Base-by-base conservation (phyloP, 2,888 invertebrate genomes). In the Rotaria sp. region DNA sequence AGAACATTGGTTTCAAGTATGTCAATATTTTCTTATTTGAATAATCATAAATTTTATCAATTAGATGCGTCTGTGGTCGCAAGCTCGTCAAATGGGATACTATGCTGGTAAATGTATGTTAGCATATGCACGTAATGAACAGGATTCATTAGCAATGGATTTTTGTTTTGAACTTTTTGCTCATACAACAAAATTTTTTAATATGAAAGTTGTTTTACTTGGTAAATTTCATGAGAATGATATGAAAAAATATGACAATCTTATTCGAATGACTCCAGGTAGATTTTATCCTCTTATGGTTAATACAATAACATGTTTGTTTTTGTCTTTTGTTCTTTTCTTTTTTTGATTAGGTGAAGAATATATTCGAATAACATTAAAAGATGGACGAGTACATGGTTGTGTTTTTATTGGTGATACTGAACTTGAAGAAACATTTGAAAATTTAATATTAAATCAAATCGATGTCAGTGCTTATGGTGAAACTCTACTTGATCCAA, bases 131-230 rank as follows among this genome's bases (percentile, higher is more conserved):
- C 88, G 87, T 10, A 87, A 87, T 15, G 89, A 90, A 86, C 88
- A 45, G 26, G 84, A 87, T 38, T 87, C 88, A 24, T 88, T 90
- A 30, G 87, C 88, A 0, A 88, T 92, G 92, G 98, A 98, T 91
- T 96, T 98, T 91, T 96, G 96, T 90, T 99, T 99, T 92, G 99
- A 99, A 92, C 92, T 99, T 57, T 99, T 99, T 90, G 94, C 96
- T 0, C 99, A 99, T 92, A 95, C 96, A 35, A 99, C 99, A 0
- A 94, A 94, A 88, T 94, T 99, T 88, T 99, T 97, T 92, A 96
- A 96, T 7, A 95, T 94, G 90, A 96, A 97, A 92, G 95, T 92
- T 88, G 88, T 88, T 84, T 52, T 98, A 85, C 92, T 98, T 84
- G 97, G 98, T 18, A 93, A 95, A 87, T 97, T 94, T 90, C 97